A percentile compares a stretch with the other conserved stretches of the same genome.
These are phyloP conservation scores for Anguilla megastoma DNA, from an alignment of 2,797 vertebrate species.

Conservation along the genomic window DNA sequence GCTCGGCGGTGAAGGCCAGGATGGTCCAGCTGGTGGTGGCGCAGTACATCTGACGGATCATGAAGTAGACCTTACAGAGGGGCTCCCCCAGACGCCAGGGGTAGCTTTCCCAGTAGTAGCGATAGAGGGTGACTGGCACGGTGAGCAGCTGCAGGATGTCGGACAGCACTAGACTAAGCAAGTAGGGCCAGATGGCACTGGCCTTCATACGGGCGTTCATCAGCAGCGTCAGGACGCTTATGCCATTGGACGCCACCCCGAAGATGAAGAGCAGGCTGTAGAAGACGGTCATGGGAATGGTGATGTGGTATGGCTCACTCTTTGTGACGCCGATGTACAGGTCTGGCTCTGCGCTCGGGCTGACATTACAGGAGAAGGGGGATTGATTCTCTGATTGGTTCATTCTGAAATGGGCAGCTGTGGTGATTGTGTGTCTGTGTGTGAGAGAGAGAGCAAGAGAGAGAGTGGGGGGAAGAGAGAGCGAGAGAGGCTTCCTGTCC, in stretches of 20 bases:
- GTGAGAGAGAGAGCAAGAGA: not conserved
- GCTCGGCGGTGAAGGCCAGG: conserved; percentile 72
- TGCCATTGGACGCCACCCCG: conserved; percentile 68
- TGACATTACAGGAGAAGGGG: conserved; percentile 67
- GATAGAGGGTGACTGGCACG: conserved; percentile 74
- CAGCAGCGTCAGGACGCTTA: conserved; percentile 71
- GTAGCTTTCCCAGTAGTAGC: conserved; percentile 80
- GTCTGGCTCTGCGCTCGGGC: conserved; percentile 59
- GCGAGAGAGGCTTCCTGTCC: too few relatives aligned
- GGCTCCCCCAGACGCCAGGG: conserved; percentile 72
- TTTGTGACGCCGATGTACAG: conserved; percentile 68
- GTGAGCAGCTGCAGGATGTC: conserved; percentile 75
- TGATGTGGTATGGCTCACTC: conserved; percentile 67
- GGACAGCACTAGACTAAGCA: conserved; percentile 66
- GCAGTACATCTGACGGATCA: conserved; percentile 77
- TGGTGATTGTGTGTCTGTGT: not conserved
- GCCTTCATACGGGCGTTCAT: conserved; percentile 69
- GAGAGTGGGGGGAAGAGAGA: not conserved
- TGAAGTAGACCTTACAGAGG: conserved; percentile 76
- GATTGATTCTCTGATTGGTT: conserved; percentile 36
- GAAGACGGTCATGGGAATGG: conserved; percentile 75
- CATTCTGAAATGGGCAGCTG: conserved; percentile 33
- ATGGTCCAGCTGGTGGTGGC: conserved; percentile 78
- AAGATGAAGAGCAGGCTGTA: conserved; percentile 72
- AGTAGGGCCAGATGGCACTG: conserved; percentile 71